Base-by-base conservation (phyloP, 2,888 invertebrate genomes). In the Scelioninae gen. 1 region DNA sequence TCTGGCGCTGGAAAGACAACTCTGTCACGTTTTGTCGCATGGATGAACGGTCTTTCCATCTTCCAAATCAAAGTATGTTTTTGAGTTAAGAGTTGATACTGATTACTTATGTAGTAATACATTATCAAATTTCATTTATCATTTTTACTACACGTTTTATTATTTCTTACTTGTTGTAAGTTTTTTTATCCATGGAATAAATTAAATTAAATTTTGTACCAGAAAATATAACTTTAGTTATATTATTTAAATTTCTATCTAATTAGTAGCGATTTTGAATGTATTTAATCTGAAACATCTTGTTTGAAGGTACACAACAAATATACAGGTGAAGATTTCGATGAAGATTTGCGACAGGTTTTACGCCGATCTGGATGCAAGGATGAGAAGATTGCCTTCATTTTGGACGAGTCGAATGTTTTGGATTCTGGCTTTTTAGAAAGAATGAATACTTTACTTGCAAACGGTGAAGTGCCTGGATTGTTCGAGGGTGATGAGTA, bases 1-100 rank as follows among this genome's bases (percentile, higher is more conserved):
- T 99, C 99, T 65, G 99, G 99, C 55, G 98, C 99, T 85, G 99
- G 99, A 86, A 99, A 99, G 93, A 99, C 99, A 0, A 99, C 99
- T 9, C 95, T 99, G 87, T 99, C 99, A 31, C 95, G 99, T 86
- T 99, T 99, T 93, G 99, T 99, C 38, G 99, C 99, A 60, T 99
- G 99, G 99, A 98, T 99, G 97, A 99, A 99, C 92, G 99, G 99
- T 7, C 94, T 99, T 43, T 98, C 97, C 86, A 98, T 99, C 80
- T 99, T 99, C 95, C 99, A 99, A 94, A 99, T 99, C 87, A 98
- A 99, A 94, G 98, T 97, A 60, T 8, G 16, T 13, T 15, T 56
- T 34, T 56, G 16, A 10, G 2, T n/a, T 6, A n/a, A 43, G 2
- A 43, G n/a, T 11, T 43, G 43, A n/a, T 43, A 43, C 43, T 38